Percentiles rank a stretch among this genome's conserved stretches.
phyloP scores from a whole-genome alignment of 2,888 invertebrate species.

The Nymphalis polychloros region DNA sequence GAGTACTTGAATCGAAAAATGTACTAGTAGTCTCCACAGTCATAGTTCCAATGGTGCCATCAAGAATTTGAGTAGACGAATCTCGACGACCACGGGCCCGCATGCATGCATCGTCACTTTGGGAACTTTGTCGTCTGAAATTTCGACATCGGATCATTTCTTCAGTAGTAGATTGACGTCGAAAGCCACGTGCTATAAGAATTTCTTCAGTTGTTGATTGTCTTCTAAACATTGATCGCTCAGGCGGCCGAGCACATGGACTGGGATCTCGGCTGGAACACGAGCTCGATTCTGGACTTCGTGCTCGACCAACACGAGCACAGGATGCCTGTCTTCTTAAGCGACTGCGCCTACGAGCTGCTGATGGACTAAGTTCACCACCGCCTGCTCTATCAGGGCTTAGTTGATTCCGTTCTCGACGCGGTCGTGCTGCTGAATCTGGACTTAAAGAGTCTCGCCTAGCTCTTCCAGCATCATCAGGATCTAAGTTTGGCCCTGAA shows the following conservation, averaged over 20 bases:
- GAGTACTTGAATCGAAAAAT: conserved; percentile 95
- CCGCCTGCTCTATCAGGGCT: conserved; percentile 92
- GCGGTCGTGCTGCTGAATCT: conserved; percentile 90
- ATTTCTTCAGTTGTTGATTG: conserved; percentile 97
- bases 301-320: conserved; percentile 80
- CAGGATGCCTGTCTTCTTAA: conserved; percentile 91
- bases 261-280: conserved; percentile 93
- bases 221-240: conserved; percentile 89
- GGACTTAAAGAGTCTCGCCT: conserved; percentile 94
- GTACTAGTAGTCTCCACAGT: conserved; percentile 96
- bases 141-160: conserved; percentile 96
- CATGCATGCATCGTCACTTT: conserved; percentile 90
- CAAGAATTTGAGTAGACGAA: conserved; percentile 94
- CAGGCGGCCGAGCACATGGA: conserved; percentile 84
- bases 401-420: conserved; percentile 89
- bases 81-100: conserved; percentile 88
- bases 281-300: conserved; percentile 87
- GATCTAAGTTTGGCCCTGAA: conserved; percentile 92
- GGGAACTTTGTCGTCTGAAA: conserved; percentile 94
- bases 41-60: conserved; percentile 95
- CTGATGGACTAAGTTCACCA: conserved; percentile 89
- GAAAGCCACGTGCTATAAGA: conserved; percentile 92
- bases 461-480: conserved; percentile 89
- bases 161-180: conserved; percentile 94
- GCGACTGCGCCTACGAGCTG: conserved; percentile 85